Percentiles rank a stretch among this genome's conserved stretches.
Evolutionary conservation across 2,888 invertebrate species (phyloP).

Genomic region (Apotomis turbidana): DNA sequence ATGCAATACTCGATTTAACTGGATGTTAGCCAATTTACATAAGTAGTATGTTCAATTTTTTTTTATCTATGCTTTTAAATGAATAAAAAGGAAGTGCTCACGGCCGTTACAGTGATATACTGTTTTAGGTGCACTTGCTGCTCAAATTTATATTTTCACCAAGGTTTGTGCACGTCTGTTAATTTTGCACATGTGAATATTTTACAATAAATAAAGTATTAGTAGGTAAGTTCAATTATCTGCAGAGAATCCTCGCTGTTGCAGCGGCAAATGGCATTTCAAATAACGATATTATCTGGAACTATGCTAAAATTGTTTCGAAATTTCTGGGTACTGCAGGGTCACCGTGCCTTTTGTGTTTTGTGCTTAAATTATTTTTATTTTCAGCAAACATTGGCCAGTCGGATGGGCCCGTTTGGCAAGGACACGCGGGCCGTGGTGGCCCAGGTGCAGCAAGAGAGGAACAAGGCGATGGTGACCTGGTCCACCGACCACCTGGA

Average conservation of each 20-base stretch:
- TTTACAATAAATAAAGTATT: too few relatives aligned
- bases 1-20: too few relatives aligned
- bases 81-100: conserved; percentile 21
- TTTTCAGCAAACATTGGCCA: conserved; percentile 62
- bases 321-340: too few relatives aligned
- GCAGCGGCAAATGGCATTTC: too few relatives aligned
- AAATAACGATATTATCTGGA: too few relatives aligned
- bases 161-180: conserved; percentile 9
- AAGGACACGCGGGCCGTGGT: conserved; percentile 57
- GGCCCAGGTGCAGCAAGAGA: conserved; percentile 55
- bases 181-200: too few relatives aligned
- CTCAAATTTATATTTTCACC: not conserved
- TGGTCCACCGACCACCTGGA: conserved; percentile 40
- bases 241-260: too few relatives aligned
- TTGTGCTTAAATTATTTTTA: not conserved
- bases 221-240: too few relatives aligned
- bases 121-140: conserved; percentile 3
- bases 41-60: too few relatives aligned
- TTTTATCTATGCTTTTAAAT: conserved; percentile 1
- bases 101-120: conserved; percentile 22
- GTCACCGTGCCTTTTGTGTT: too few relatives aligned
- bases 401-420: conserved; percentile 64
- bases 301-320: too few relatives aligned
- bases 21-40: too few relatives aligned
- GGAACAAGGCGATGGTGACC: conserved; percentile 54